phyloP scores from a whole-genome alignment of 2,888 invertebrate species.

The Adineta ricciae region DNA sequence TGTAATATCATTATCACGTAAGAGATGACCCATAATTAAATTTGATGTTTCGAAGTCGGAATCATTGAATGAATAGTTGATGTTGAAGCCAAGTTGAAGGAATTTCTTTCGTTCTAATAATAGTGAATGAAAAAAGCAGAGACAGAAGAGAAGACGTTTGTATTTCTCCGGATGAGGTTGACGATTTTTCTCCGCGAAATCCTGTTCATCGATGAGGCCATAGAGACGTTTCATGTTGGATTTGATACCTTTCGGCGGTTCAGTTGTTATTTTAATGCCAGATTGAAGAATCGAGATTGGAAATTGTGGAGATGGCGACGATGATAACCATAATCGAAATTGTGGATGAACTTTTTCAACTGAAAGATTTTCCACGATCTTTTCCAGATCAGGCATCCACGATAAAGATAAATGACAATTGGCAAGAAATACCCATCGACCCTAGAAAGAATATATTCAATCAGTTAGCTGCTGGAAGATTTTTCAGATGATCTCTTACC shows the following conservation, averaged over 20 bases:
- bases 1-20: conserved; percentile 69
- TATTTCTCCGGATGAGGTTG: conserved; percentile 31
- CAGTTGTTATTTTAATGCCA: conserved; percentile 83
- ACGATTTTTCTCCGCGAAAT: conserved; percentile 23
- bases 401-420: conserved; percentile 76
- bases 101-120: conserved; percentile 74
- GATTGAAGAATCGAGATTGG: conserved; percentile 73
- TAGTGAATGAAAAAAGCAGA: conserved; percentile 76
- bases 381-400: conserved; percentile 74
- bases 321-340: conserved; percentile 75
- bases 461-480: too few relatives aligned
- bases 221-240: conserved; percentile 76
- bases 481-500: too few relatives aligned
- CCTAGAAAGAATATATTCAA: conserved; percentile 45
- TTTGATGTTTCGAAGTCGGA: conserved; percentile 69
- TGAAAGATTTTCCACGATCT: conserved; percentile 67
- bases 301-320: conserved; percentile 74
- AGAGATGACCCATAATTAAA: conserved; percentile 60
- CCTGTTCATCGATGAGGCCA: conserved; percentile 35
- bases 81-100: conserved; percentile 77
- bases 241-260: conserved; percentile 78
- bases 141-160: conserved; percentile 61
- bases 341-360: conserved; percentile 64
- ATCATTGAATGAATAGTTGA: conserved; percentile 77
- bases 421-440: conserved; percentile 77